phyloP scores from a whole-genome alignment of 2,797 vertebrate genomes.

The Enteromius unitaeniatus region DNA sequence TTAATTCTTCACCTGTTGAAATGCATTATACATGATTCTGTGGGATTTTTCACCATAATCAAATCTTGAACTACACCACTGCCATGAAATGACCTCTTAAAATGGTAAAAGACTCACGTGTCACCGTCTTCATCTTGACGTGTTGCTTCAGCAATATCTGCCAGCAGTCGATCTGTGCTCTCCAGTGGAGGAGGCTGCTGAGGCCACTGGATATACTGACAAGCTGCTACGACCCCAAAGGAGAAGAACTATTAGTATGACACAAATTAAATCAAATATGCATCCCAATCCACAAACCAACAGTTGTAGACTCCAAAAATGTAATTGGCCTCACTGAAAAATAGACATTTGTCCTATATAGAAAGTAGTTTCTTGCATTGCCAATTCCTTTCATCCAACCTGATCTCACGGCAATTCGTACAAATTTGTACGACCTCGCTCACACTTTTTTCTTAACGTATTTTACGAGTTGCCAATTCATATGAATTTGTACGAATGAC shows the following conservation, averaged over 20 bases:
- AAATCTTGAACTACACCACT: not conserved
- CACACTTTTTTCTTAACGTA: no score
- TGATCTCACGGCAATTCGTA: no score
- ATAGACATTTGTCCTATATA: not conserved
- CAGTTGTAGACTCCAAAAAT: not conserved
- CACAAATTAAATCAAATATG: not conserved
- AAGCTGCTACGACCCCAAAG: constrained; percentile 28
- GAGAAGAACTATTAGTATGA: not conserved
- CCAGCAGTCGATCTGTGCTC: constrained; percentile 59
- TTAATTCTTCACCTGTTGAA: not conserved
- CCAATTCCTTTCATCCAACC: not conserved
- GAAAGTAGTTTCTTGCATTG: not conserved
- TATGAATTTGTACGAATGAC: no score
- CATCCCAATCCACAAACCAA: not conserved
- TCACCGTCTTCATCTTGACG: constrained; percentile 78
- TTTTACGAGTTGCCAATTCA: no score
- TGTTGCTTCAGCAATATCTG: constrained; percentile 73
- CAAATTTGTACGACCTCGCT: no score
- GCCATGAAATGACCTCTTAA: not conserved
- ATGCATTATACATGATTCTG: not conserved
- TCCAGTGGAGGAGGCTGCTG: constrained; percentile 9
- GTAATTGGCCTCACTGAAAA: not conserved
- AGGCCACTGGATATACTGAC: not conserved
- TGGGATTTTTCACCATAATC: not conserved
- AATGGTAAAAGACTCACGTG: constrained; percentile 72